Conservation (phyloP, 2,888 invertebrate species). For the Agrotis segetum region DNA sequence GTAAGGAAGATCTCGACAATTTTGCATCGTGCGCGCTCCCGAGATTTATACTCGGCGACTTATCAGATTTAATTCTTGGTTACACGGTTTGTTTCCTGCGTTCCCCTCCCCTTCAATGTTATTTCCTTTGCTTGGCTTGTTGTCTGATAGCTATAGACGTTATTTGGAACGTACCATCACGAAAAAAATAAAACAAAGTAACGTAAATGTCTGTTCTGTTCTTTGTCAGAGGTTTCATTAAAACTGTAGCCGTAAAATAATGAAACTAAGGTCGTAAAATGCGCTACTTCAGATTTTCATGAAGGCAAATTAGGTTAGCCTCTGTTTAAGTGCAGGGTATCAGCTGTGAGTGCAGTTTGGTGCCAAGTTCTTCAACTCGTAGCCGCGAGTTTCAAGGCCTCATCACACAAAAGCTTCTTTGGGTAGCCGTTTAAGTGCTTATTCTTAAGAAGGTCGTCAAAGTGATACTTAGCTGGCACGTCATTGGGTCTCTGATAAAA, state of each 20-base stretch:
- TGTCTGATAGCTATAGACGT: conserved; percentile 19
- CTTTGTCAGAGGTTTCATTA: conserved; percentile 21
- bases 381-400: conserved; percentile 67
- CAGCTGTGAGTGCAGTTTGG: conserved; percentile 58
- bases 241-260: conserved; percentile 20
- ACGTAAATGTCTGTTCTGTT: conserved; percentile 1
- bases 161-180: conserved; percentile 1
- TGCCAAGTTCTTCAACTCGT: conserved; percentile 60
- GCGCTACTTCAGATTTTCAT: conserved; percentile 21
- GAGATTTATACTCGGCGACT: conserved; percentile 57
- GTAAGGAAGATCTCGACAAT: conserved; percentile 42
- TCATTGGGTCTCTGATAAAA: conserved; percentile 32
- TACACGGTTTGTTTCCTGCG: conserved; percentile 39
- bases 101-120: conserved; percentile 54
- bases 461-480: conserved; percentile 63
- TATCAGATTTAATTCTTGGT: conserved; percentile 66
- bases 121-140: conserved; percentile 22
- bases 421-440: conserved; percentile 69
- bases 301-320: conserved; percentile 58
- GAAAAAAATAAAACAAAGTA: conserved; percentile 8
- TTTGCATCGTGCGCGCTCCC: conserved; percentile 54
- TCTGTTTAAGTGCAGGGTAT: conserved; percentile 46
- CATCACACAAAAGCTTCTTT: conserved; percentile 70
- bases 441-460: conserved; percentile 64
- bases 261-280: conserved; percentile 17